A percentile compares a stretch with the other conserved stretches of the same genome.
phyloP scores from a whole-genome alignment of 1,140 invertebrate genomes.

The Diploscapter pachys region DNA sequence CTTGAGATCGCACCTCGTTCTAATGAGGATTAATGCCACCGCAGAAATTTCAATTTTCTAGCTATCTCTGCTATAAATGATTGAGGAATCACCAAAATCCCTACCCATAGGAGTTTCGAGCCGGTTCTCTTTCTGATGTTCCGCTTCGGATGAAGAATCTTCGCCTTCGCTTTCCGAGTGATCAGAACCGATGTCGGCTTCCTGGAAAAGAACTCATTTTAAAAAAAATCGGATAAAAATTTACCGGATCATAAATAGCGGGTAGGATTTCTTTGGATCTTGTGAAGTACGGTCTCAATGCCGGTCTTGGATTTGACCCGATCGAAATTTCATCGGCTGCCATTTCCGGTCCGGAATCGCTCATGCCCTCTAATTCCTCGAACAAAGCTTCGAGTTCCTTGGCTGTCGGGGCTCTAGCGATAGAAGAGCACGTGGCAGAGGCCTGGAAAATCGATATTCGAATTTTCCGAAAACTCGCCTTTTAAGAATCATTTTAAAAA shows the following conservation, averaged over 20 bases:
- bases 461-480: background rate
- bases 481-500: constrained; percentile 13
- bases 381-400: constrained; percentile 49
- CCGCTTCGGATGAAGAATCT: no score
- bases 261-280: constrained; percentile 31
- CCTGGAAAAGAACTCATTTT: constrained; percentile 17
- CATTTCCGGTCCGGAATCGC: constrained; percentile 33
- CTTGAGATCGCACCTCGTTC: no score
- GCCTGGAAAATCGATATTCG: background rate
- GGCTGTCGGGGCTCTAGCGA: constrained; percentile 11
- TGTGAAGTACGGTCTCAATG: constrained; percentile 35
- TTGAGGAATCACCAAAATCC: no score
- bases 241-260: constrained; percentile 30
- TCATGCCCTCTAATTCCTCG: constrained; percentile 42
- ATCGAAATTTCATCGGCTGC: constrained; percentile 31
- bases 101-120: no score
- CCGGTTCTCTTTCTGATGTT: no score
- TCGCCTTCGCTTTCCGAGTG: no score
- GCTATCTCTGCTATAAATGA: no score
- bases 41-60: no score
- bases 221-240: background rate
- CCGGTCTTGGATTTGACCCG: constrained; percentile 35
- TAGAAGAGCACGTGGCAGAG: constrained; percentile 2
- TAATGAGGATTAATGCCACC: no score
- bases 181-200: background rate